A percentile compares a stretch with the other conserved stretches of the same genome.
Evolutionary conservation across 2,888 invertebrate genomes (phyloP).

Genomic region (Trichogramma dendrolimi): DNA sequence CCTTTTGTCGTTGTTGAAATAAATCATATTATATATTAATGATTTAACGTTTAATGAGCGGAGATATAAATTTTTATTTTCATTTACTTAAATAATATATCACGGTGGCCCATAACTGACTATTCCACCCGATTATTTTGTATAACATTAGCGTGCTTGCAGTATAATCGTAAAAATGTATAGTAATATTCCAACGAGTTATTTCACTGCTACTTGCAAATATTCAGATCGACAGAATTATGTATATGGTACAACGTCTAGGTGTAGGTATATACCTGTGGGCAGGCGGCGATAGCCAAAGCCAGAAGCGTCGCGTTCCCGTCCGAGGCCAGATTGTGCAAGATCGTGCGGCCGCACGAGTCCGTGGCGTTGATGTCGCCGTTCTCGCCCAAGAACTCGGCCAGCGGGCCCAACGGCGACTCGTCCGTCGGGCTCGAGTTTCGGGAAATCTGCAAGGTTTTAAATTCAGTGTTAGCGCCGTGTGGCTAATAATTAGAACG

Average conservation of each 20-base stretch:
- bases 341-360: constrained; percentile 64
- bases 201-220: too few species aligned
- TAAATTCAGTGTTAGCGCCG: not conserved
- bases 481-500: not conserved
- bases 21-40: too few species aligned
- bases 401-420: constrained; percentile 50
- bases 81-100: too few species aligned
- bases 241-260: not conserved
- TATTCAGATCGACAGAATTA: too few species aligned
- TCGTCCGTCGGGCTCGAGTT: constrained; percentile 49
- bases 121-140: too few species aligned
- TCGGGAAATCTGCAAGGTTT: constrained; percentile 48
- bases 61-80: too few species aligned
- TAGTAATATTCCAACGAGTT: too few species aligned
- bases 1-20: too few species aligned
- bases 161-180: too few species aligned
- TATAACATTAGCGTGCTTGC: too few species aligned
- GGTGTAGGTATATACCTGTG: constrained; percentile 45
- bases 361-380: constrained; percentile 56
- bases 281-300: constrained; percentile 62
- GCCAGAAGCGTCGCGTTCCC: constrained; percentile 69
- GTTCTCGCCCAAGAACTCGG: constrained; percentile 51
- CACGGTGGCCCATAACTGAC: too few species aligned
- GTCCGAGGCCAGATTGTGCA: constrained; percentile 73
- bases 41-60: too few species aligned